phyloP scores from a whole-genome alignment of 1,140 invertebrate species.

The Holotrichia oblita region DNA sequence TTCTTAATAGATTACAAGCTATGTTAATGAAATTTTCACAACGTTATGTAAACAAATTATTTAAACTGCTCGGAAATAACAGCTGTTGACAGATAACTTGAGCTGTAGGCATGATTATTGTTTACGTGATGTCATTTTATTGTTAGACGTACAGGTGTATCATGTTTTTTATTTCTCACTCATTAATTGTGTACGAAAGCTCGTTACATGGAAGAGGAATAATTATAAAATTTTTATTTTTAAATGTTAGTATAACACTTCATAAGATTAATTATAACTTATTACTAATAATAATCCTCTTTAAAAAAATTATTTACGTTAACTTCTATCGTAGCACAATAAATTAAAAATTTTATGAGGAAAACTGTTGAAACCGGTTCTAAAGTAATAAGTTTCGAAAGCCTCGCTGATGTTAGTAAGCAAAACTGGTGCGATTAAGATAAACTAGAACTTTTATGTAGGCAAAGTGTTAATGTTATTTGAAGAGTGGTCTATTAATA shows the following conservation, averaged over 20 bases:
- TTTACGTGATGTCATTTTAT: neutral
- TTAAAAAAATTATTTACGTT: neutral
- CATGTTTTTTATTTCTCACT: neutral
- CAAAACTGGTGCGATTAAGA: neutral
- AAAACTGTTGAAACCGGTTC: neutral
- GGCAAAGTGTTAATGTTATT: slow-evolving; percentile 8
- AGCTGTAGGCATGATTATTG: neutral
- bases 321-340: neutral
- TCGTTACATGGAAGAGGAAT: neutral
- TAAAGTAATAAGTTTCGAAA: slow-evolving; percentile 14
- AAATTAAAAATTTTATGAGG: slow-evolving; percentile 17
- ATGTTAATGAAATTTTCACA: neutral
- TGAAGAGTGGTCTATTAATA: slow-evolving; percentile 13
- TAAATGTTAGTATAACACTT: slow-evolving; percentile 3
- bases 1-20: neutral
- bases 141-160: neutral
- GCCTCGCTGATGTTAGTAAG: neutral
- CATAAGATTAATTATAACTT: neutral
- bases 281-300: slow-evolving; percentile 4
- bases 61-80: neutral
- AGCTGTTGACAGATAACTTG: neutral
- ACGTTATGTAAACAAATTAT: slow-evolving; percentile 9
- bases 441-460: slow-evolving; percentile 12
- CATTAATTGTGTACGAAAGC: neutral
- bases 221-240: neutral